Evolutionary conservation across 2,888 invertebrate species (phyloP), one percentile per base, ranked within the genome.

Genomic region (Perizoma flavofasciatum): DNA sequence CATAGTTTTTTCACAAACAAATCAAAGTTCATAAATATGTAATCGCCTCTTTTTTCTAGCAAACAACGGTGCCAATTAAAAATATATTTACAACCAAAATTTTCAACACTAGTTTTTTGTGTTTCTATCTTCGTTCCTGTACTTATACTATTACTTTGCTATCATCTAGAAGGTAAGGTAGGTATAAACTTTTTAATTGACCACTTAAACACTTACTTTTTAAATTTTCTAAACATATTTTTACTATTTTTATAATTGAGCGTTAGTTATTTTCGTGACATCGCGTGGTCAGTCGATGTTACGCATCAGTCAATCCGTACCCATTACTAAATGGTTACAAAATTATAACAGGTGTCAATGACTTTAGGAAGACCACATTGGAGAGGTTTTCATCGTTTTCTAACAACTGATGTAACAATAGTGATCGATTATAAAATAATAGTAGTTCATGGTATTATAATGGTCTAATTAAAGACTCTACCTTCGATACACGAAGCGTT

Each of bases 311-410:
- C 67, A 67, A 66, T 66, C 59, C 59, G 53, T 61, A 65, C 47
- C 69, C 69, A 66, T 67, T 67, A 66, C 66, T 59, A 66, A 69
- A 66, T 67, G 61, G 56, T 66, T 66, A 60, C 57, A 54, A 67
- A 67, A 65, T 61, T 58, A 61, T 61, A 45, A 55, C 53, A 65
- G 61, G 66, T 67, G 69, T 69, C 69, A 67, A 62, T 60, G 69
- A 69, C 69, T 65, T 57, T 35, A 41, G 10, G 40, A 11, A 6
- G 37, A 35, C 22, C 22, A 48, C 6, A 49, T 50, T 37, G 32
- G 37, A 34, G 5, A 32, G 37, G 7, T 48, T 48, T 35, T 11
- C 48, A 5, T 37, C 10, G 5, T 48, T 33, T 9, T 8, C 7
- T 5, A 10, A 9, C 43, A 4, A 43, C 43, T 10, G 10, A 4